phyloP scores from a whole-genome alignment of 2,113 vertebrate species.

The Peromyscus leucopus region DNA sequence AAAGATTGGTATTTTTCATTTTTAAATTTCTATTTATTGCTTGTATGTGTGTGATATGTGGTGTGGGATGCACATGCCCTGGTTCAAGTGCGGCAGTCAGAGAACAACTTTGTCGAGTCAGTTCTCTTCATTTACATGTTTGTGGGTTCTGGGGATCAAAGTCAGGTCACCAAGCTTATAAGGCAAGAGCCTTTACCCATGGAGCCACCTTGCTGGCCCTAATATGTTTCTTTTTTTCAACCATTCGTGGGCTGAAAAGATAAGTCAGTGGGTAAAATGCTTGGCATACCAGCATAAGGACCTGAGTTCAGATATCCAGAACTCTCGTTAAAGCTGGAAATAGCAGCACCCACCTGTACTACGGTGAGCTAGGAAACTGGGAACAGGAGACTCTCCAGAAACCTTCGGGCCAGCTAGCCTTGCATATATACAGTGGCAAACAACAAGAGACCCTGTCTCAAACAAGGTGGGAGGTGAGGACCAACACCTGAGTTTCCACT shows the following conservation, averaged over 20 bases:
- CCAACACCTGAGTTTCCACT: not conserved
- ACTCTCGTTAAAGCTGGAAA: not conserved
- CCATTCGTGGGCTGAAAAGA: not conserved
- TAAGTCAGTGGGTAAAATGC: not conserved
- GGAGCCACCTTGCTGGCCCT: not conserved
- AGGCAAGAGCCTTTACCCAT: not conserved
- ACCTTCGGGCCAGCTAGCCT: not conserved
- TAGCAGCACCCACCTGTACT: not conserved
- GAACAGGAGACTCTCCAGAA: not conserved
- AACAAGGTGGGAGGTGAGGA: not conserved
- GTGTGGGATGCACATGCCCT: not conserved
- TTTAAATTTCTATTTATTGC: not conserved
- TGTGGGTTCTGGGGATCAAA: not conserved
- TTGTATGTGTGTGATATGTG: not conserved
- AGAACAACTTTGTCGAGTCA: not conserved
- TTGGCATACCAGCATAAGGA: not conserved
- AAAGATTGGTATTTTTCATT: slow-evolving; percentile 20
- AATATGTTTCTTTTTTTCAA: not conserved
- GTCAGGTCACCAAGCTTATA: not conserved
- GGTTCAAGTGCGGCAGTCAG: not conserved
- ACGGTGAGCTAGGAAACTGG: not conserved
- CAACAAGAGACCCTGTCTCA: not conserved
- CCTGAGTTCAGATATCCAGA: not conserved
- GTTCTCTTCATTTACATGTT: not conserved
- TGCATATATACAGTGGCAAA: not conserved